These are phyloP conservation scores for Gymnocephalus cernua DNA, from an alignment of 2,113 vertebrate genomes.

Conservation along the genomic window DNA sequence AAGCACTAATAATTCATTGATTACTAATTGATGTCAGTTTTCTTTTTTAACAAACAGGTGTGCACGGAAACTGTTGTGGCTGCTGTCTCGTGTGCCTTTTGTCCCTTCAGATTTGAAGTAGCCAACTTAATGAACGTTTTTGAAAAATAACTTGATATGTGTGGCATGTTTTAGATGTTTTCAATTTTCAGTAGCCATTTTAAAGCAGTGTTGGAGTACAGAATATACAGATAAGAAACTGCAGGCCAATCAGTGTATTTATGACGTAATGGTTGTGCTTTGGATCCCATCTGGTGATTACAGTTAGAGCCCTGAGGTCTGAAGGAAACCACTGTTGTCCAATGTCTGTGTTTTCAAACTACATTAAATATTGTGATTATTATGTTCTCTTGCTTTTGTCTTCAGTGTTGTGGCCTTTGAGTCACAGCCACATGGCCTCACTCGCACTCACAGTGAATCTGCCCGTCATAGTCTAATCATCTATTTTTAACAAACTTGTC, in stretches of 20 bases:
- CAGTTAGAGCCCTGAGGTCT: background rate
- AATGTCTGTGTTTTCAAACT: background rate
- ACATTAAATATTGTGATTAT: background rate
- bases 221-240: background rate
- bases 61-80: no score
- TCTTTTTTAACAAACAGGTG: background rate
- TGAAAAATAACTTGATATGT: background rate
- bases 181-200: background rate
- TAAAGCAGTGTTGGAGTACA: background rate
- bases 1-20: background rate
- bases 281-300: background rate
- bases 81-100: background rate
- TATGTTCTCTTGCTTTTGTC: background rate
- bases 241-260: background rate
- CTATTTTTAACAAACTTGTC: conserved; percentile 6
- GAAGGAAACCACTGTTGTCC: conserved; percentile 1
- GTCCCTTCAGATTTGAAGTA: background rate
- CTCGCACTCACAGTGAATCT: background rate
- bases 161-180: background rate
- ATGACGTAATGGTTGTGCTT: background rate
- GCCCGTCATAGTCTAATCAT: background rate
- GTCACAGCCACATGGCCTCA: background rate
- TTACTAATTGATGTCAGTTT: no score
- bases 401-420: background rate
- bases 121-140: background rate